These are phyloP conservation scores for Ophioninae sp. DNA, from an alignment of 2,888 invertebrate genomes.

Conservation along the genomic window DNA sequence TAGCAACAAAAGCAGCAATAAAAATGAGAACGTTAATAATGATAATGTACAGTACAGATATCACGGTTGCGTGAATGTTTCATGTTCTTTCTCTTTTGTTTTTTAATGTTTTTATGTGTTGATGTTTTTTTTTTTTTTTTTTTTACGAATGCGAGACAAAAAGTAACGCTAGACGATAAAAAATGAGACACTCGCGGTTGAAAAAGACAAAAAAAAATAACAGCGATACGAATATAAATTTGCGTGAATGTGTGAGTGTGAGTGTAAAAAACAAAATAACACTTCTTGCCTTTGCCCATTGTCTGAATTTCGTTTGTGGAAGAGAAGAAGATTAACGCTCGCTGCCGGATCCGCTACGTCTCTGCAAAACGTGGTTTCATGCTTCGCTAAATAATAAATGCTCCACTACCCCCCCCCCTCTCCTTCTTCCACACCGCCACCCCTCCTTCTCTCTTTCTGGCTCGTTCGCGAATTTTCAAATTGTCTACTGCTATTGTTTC, in stretches of 20 bases:
- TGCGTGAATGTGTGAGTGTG: neutral
- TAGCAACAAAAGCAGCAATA: neutral
- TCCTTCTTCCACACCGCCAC: neutral
- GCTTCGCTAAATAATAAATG: slow-evolving; percentile 54
- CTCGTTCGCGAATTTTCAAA: slow-evolving; percentile 32
- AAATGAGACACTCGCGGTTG: slow-evolving; percentile 22
- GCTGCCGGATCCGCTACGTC: slow-evolving; percentile 78
- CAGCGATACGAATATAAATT: slow-evolving; percentile 30
- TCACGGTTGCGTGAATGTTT: slow-evolving; percentile 6
- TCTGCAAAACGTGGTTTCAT: slow-evolving; percentile 74
- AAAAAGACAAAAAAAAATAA: neutral
- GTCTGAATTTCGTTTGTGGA: slow-evolving; percentile 77
- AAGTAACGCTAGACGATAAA: slow-evolving; percentile 20
- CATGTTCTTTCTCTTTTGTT: too few relatives aligned
- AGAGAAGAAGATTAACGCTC: slow-evolving; percentile 79
- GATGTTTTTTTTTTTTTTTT: neutral
- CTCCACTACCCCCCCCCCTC: slow-evolving; percentile 18
- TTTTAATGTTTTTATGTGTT: too few relatives aligned
- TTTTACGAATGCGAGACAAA: slow-evolving; percentile 20
- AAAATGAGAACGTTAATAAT: slow-evolving; percentile 21
- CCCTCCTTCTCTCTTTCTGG: slow-evolving; percentile 9
- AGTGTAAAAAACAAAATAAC: slow-evolving; percentile 58
- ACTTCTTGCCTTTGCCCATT: slow-evolving; percentile 79
- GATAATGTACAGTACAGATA: slow-evolving; percentile 31
- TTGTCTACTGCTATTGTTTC: slow-evolving; percentile 43